Percentiles rank a stretch among this genome's conserved stretches.
phyloP scores from a whole-genome alignment of 2,113 vertebrate species.

The Calidris pygmaea region DNA sequence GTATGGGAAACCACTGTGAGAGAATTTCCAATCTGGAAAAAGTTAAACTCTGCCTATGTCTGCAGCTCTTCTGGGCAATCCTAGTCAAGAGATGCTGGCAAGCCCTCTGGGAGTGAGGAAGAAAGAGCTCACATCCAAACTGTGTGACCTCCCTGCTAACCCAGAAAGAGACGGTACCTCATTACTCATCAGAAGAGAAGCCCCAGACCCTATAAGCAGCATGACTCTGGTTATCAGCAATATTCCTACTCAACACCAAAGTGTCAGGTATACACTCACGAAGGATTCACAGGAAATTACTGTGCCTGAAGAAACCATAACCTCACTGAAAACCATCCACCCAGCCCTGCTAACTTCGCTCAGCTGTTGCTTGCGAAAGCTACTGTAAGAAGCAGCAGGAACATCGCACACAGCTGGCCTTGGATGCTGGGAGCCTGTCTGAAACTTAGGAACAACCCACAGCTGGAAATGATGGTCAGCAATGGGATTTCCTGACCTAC shows the following conservation, averaged over 20 bases:
- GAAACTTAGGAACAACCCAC: background rate
- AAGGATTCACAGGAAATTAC: background rate
- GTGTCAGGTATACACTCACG: fast-evolving
- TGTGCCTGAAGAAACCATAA: background rate
- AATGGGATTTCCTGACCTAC: background rate
- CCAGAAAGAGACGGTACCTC: fast-evolving
- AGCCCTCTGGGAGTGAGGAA: background rate
- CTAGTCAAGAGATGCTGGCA: background rate
- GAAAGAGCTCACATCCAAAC: background rate
- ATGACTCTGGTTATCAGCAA: background rate
- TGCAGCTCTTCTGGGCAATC: background rate
- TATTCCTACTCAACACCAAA: background rate
- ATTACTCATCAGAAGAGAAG: background rate
- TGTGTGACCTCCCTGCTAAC: background rate
- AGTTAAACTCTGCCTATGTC: background rate
- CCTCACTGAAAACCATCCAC: background rate
- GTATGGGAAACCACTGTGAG: background rate
- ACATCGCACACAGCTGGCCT: background rate
- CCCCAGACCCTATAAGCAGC: background rate
- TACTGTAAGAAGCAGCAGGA: background rate
- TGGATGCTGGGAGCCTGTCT: background rate
- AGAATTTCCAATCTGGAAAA: background rate
- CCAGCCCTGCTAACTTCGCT: background rate
- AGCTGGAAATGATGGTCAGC: background rate
- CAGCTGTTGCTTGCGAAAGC: background rate